Evolutionary conservation across 2,113 vertebrate genomes (phyloP), one percentile per base, ranked within the genome.

Genomic region (Hydrolagus affinis): DNA sequence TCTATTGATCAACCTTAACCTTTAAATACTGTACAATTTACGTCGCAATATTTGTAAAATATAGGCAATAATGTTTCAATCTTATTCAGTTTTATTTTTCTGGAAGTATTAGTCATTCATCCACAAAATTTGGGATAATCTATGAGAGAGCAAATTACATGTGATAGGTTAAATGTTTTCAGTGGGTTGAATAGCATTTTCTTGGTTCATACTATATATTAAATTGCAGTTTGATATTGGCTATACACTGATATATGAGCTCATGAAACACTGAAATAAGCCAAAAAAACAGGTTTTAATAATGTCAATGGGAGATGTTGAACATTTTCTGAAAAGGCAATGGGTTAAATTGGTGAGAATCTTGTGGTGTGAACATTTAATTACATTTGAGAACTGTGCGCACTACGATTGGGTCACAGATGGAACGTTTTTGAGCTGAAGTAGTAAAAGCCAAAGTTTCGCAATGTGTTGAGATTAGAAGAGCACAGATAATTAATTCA

Each of bases 381-480:
- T 73, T 73, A 73, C 73, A 75, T 75, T 8, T 75, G 14, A 25
- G 70, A 32, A 75, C 30, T 75, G 30, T 21, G 56, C 19, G 74
- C 44, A 59, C 56, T 59, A 56, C 56, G 73, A 75, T 59, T 77
- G 32, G 17, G 74, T n/a, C 19, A 77, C 74, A 77, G 44, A 77
- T 77, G 74, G 56, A 77, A 59, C 44, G 19, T 77, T 77, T 77
- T 77, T 77, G 56, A 59, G 44, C 59, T 77, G 23, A 44, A 77
- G 23, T 59, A 77, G 44, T 59, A 77, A 77, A 77, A 77, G 74
- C 74, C 74, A 77, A n/a, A 59, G 21, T 59, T 77, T 75, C 23
- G 56, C 21, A 77, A 77, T 77, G 74, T 77, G 74, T 77, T 77
- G 74, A 77, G 74, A 59, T 77, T 77, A 59, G 56, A 77, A 59